A percentile compares a stretch with the other conserved stretches of the same genome.
phyloP scores from a whole-genome alignment of 2,888 invertebrate species.

The Ormia ochracea region DNA sequence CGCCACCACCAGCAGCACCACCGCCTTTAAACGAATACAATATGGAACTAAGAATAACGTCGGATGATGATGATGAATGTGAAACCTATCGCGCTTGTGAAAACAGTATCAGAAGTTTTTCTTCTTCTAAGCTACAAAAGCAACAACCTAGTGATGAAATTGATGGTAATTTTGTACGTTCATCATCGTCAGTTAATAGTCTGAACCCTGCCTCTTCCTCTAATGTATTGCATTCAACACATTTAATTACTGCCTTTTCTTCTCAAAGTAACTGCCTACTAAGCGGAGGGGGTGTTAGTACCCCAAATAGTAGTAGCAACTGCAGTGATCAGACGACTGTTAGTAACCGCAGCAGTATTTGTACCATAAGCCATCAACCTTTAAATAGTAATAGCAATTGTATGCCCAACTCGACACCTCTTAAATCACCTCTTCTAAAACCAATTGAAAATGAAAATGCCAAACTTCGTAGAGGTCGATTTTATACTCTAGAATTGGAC shows the following conservation, averaged over 20 bases:
- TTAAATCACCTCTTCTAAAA: slow-evolving; percentile 47
- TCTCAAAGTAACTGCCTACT: slow-evolving; percentile 34
- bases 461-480: slow-evolving; percentile 73
- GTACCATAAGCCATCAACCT: slow-evolving; percentile 65
- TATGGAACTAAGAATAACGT: slow-evolving; percentile 68
- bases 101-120: slow-evolving; percentile 45
- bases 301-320: slow-evolving; percentile 55
- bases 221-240: slow-evolving; percentile 24
- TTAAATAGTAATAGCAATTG: slow-evolving; percentile 45
- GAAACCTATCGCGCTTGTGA: slow-evolving; percentile 49
- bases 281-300: slow-evolving; percentile 40
- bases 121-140: slow-evolving; percentile 22
- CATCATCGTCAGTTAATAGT: slow-evolving; percentile 43
- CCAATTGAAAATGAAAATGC: slow-evolving; percentile 72
- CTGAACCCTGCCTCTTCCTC: slow-evolving; percentile 47
- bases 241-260: slow-evolving; percentile 22
- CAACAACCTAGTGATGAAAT: slow-evolving; percentile 44
- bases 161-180: slow-evolving; percentile 38
- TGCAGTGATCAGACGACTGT: slow-evolving; percentile 64
- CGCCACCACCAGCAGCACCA: slow-evolving; percentile 50
- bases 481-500: slow-evolving; percentile 77
- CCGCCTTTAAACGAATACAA: slow-evolving; percentile 52
- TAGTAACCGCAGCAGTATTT: slow-evolving; percentile 66
- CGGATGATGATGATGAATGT: slow-evolving; percentile 60
- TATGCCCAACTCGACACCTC: slow-evolving; percentile 41